A percentile compares a stretch with the other conserved stretches of the same genome.
Evolutionary conservation across 2,113 vertebrate genomes (phyloP).

Genomic region (Xenus cinereus): DNA sequence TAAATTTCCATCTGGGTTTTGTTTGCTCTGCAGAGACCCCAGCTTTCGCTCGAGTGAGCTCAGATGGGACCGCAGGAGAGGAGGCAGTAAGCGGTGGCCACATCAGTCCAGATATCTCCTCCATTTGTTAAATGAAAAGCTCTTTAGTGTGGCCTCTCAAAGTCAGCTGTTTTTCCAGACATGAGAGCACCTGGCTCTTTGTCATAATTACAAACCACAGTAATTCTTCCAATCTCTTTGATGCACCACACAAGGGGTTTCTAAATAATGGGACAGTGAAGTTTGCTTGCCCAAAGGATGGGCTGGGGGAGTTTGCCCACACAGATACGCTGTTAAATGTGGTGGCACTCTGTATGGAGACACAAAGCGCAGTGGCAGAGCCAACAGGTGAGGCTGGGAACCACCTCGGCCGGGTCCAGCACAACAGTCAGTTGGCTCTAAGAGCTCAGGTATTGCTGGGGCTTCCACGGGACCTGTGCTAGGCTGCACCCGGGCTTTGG

Average conservation of each 20-base stretch:
- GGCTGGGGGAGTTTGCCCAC: background rate
- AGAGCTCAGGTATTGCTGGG: background rate
- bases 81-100: background rate
- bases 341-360: background rate
- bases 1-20: background rate
- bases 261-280: background rate
- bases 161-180: background rate
- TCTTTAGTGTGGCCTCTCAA: background rate
- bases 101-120: background rate
- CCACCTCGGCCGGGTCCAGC: rapidly evolving
- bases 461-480: background rate
- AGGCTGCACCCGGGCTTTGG: background rate
- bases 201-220: background rate
- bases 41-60: rapidly evolving
- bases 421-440: rapidly evolving
- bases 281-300: background rate
- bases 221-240: background rate
- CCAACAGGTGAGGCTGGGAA: background rate
- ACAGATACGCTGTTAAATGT: rapidly evolving
- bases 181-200: background rate
- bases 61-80: background rate
- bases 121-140: background rate
- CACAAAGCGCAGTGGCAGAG: rapidly evolving
- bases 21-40: background rate
- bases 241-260: background rate